Evolutionary conservation across 2,797 vertebrate genomes (phyloP).

Genomic region (Leptoclinus maculatus): DNA sequence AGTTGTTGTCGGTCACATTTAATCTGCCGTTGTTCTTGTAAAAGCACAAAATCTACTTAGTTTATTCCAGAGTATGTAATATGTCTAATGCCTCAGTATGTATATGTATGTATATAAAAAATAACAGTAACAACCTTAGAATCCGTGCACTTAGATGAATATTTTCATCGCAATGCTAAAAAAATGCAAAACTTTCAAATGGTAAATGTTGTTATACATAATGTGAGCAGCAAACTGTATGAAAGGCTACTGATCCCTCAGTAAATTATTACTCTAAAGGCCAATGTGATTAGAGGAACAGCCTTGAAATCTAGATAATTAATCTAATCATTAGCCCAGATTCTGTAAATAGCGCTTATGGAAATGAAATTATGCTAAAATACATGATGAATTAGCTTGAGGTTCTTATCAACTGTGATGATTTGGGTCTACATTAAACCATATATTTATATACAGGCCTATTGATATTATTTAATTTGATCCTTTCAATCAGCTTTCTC

Average conservation of each 20-base stretch:
- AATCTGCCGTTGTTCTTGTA: background rate
- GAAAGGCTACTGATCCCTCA: slow-evolving; percentile 46
- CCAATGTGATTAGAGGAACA: slow-evolving; percentile 53
- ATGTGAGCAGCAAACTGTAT: slow-evolving; percentile 35
- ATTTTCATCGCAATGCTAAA: background rate
- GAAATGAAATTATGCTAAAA: slow-evolving; percentile 4
- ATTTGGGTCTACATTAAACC: background rate
- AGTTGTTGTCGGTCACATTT: background rate
- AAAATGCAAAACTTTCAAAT: background rate
- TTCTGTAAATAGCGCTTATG: slow-evolving; percentile 31
- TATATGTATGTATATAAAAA: background rate
- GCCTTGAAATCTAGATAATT: slow-evolving; percentile 57
- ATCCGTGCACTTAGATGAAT: background rate
- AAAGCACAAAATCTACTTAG: background rate
- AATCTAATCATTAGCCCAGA: slow-evolving; percentile 49
- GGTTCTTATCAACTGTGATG: background rate
- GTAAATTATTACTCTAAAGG: slow-evolving; percentile 57
- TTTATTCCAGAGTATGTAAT: background rate
- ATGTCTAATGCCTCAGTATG: background rate
- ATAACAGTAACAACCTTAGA: background rate
- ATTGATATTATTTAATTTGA: background rate
- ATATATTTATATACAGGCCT: background rate
- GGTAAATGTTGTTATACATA: background rate
- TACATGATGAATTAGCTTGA: background rate
- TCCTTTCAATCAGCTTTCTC: background rate